Percentiles rank a stretch among this genome's conserved stretches.
Conservation (phyloP, 2,888 invertebrate species). For the Colletes collaris region DNA sequence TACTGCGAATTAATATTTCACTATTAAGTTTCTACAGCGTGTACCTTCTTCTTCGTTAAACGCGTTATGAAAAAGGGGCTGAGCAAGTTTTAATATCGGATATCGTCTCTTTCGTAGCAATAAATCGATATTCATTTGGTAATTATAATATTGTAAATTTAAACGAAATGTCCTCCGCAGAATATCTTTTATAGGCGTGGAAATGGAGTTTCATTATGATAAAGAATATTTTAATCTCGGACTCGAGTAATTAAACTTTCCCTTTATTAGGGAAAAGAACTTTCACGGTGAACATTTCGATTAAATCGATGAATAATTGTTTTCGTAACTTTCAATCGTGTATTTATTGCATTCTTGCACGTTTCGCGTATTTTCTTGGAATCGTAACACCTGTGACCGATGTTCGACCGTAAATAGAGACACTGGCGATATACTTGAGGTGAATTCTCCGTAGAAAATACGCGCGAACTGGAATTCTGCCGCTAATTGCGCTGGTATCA, state of each 20-base stretch:
- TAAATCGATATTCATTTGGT: background rate
- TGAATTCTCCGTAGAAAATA: conserved; percentile 12
- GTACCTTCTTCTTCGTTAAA: background rate
- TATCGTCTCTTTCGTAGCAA: background rate
- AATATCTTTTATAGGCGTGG: background rate
- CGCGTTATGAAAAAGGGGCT: background rate
- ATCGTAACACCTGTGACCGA: conserved; percentile 40
- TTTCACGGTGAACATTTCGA: too few relatives aligned
- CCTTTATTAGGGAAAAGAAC: background rate
- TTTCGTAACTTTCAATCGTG: too few relatives aligned
- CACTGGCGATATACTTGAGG: conserved; percentile 10
- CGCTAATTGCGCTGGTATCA: conserved; percentile 42
- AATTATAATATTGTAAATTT: conserved; percentile 1
- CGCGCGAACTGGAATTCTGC: conserved; percentile 23
- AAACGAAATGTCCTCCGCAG: background rate
- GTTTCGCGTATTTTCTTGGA: conserved; percentile 12
- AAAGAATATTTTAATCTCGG: background rate
- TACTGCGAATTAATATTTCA: too few relatives aligned
- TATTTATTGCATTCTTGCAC: conserved; percentile 15
- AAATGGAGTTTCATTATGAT: background rate
- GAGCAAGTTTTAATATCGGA: background rate
- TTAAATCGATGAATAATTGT: too few relatives aligned
- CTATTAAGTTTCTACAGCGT: background rate
- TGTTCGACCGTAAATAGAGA: conserved; percentile 34
- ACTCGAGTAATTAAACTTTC: background rate